These are phyloP conservation scores for Clarias platycephalus DNA, from an alignment of 2,797 vertebrate genomes.

Conservation along the genomic window DNA sequence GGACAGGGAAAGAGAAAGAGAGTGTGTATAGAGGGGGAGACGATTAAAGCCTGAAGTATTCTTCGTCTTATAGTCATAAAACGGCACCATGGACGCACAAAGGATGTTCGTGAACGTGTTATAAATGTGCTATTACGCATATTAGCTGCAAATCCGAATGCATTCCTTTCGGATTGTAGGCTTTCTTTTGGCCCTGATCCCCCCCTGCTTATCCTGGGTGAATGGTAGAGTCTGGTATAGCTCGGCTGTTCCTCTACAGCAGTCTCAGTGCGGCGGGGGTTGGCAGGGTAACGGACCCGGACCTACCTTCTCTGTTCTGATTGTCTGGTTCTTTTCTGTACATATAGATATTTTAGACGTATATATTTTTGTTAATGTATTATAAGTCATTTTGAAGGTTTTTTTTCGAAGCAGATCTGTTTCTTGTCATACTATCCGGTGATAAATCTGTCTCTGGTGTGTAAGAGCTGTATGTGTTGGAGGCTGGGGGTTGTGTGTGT, in stretches of 20 bases:
- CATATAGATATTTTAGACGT: not conserved
- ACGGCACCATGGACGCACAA: not conserved
- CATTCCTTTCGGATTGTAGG: accelerated
- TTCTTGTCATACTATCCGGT: not conserved
- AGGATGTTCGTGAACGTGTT: accelerated
- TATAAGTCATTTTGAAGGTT: accelerated
- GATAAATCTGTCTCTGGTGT: not conserved
- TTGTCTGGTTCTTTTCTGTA: not conserved
- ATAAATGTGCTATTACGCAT: accelerated
- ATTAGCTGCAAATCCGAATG: accelerated
- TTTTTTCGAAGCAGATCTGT: not conserved
- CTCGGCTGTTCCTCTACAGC: conserved; percentile 31
- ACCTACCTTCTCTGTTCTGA: accelerated
- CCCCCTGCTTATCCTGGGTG: not conserved
- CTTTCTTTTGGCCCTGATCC: accelerated
- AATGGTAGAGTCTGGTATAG: conserved; percentile 66
- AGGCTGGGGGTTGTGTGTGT: not conserved
- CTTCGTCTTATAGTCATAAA: not conserved
- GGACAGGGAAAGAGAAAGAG: not conserved
- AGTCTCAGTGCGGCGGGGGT: conserved; percentile 34
- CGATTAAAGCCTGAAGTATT: not conserved
- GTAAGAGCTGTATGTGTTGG: not conserved
- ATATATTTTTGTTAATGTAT: not conserved
- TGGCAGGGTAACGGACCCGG: not conserved
- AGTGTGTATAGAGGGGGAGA: not conserved